Conservation (phyloP, 1,140 invertebrate species). For the Araneus ventricosus region DNA sequence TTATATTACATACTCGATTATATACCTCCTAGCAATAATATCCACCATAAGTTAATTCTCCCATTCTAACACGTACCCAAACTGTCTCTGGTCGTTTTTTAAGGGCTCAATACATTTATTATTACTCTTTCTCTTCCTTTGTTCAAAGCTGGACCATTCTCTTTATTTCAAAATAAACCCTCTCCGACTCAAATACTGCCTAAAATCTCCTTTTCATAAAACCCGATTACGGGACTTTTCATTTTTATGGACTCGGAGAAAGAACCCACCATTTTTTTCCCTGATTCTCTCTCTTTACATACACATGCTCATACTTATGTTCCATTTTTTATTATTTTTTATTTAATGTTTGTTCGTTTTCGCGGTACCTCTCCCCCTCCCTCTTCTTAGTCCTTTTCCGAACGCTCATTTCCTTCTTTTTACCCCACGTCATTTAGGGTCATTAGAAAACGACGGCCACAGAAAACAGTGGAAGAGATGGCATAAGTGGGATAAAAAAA, state of each 20-base stretch:
- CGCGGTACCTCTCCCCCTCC: not conserved
- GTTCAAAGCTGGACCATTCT: slow-evolving; percentile 48
- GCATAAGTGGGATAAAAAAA: slow-evolving; percentile 42
- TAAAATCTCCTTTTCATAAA: slow-evolving; percentile 72
- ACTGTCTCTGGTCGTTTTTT: slow-evolving; percentile 49
- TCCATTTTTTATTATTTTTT: slow-evolving; percentile 37
- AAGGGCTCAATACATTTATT: slow-evolving; percentile 44
- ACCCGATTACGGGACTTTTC: slow-evolving; percentile 71
- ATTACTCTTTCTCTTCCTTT: not conserved
- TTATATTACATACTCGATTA: slow-evolving; percentile 46
- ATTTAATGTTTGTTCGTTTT: slow-evolving; percentile 53
- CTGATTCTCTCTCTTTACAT: slow-evolving; percentile 21
- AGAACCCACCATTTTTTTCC: slow-evolving; percentile 45
- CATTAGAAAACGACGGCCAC: slow-evolving; percentile 72
- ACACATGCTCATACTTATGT: slow-evolving; percentile 52
- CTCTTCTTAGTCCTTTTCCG: slow-evolving; percentile 9
- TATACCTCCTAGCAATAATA: not conserved
- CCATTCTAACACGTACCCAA: slow-evolving; percentile 21
- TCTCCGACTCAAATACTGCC: not conserved
- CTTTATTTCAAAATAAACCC: slow-evolving; percentile 71
- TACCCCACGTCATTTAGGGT: slow-evolving; percentile 69
- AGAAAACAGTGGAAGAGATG: slow-evolving; percentile 59
- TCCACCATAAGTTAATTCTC: slow-evolving; percentile 38
- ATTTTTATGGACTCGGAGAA: slow-evolving; percentile 58
- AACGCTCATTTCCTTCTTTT: slow-evolving; percentile 65